Evolutionary conservation across 1,140 invertebrate species (phyloP), one percentile per base, ranked within the genome.

Genomic region (Drosophila subpulchrella): DNA sequence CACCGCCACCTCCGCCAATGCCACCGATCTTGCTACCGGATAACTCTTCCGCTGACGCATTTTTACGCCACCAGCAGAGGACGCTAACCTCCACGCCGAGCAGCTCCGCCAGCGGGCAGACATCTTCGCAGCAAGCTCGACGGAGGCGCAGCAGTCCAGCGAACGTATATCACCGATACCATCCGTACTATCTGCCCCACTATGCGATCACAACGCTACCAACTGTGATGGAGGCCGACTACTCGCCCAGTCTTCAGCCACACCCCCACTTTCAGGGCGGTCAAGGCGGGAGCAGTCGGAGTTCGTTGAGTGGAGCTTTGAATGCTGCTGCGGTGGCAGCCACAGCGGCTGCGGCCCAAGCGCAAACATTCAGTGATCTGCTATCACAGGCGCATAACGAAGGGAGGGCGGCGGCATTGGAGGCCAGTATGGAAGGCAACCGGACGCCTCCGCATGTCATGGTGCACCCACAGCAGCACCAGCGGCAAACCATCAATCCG

Each of bases 251-350:
- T 38, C 34, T 51, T 4, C 75, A 72, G 39, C 50, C 62, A 8
- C 75, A 51, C 39, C 39, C 39, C 3, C 61, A 74, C 36, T 36
- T 59, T 7, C 54, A 66, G 36, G 65, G 53, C 8, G 81, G 84
- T 8, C 47, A 76, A 10, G 75, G 65, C 34, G 88, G 86, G 1
- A 90, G 85, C 20, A 90, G 82, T 71, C 82, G 88, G 2, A 88
- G 88, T 1, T 88, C 86, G 0, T 41, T 88, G 6, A 83, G 83
- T 3, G 86, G 78, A 10, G 85, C 85, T 0, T 39, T 85, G 41
- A 90, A 70, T 48, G 85, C 85, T 3, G 85, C 85, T n/a, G 85
- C 85, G 17, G 88, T 83, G 8, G 88, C 88, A 12, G 80, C 78
- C 0, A 83, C 86, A 1, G 88, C 84, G 12, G 88, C 82, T 0